Evolutionary conservation across 2,113 vertebrate genomes (phyloP).

Genomic region (Lophotis ruficrista): DNA sequence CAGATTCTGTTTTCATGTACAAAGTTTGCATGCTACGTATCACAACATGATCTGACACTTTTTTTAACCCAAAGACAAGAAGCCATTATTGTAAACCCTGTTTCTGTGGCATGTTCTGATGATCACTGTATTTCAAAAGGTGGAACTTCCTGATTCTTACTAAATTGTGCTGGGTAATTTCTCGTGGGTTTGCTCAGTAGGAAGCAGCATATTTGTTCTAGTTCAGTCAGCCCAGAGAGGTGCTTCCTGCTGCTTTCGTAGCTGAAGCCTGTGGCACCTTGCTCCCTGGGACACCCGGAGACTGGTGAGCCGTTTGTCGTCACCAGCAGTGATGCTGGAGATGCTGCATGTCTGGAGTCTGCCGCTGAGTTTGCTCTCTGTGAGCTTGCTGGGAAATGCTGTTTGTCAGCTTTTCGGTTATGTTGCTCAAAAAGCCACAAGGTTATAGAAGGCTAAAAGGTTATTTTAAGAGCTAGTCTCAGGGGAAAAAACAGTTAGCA

Average conservation of each 20-base stretch:
- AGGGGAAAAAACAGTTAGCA: neutral
- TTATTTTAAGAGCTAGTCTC: neutral
- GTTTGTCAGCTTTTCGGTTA: neutral
- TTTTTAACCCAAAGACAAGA: neutral
- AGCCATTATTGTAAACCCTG: neutral
- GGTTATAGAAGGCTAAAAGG: neutral
- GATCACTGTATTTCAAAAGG: neutral
- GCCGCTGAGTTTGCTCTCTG: neutral
- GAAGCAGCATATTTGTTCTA: neutral
- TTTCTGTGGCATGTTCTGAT: neutral
- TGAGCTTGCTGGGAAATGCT: neutral
- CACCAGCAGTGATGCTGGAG: neutral
- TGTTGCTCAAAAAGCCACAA: neutral
- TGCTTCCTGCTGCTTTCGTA: neutral
- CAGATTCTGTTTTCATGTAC: neutral
- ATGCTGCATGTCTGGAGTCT: neutral
- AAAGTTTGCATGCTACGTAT: neutral
- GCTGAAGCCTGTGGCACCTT: neutral
- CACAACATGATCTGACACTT: neutral
- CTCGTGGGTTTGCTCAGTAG: neutral
- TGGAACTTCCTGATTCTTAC: neutral
- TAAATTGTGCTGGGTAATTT: neutral
- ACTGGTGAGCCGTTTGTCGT: neutral
- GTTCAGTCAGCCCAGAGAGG: neutral
- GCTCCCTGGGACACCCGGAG: neutral